phyloP scores from a whole-genome alignment of 2,888 invertebrate species.

The Calliphora vomitoria region DNA sequence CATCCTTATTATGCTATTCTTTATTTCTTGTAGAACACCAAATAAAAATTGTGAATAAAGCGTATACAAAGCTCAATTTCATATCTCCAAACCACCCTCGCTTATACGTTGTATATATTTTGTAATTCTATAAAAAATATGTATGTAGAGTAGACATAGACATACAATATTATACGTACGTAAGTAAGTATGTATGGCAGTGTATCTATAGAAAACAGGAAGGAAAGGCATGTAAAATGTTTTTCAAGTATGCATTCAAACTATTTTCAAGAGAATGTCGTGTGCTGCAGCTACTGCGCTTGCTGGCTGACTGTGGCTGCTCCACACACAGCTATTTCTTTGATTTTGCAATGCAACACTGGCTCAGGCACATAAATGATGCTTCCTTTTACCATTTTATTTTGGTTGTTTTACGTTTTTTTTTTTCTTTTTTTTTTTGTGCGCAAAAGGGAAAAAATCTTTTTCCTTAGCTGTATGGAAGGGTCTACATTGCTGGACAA shows the following conservation, averaged over 20 bases:
- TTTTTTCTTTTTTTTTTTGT: constrained; percentile 18
- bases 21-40: too few species aligned
- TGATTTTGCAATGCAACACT: constrained; percentile 50
- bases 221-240: constrained; percentile 72
- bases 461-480: constrained; percentile 31
- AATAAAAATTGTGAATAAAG: too few species aligned
- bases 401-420: constrained; percentile 43
- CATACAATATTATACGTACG: constrained; percentile 7
- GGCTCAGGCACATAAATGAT: constrained; percentile 37
- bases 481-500: constrained; percentile 58
- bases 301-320: constrained; percentile 8
- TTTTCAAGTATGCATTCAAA: constrained; percentile 72
- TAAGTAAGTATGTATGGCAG: neutral
- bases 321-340: constrained; percentile 11
- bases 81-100: constrained; percentile 7
- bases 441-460: constrained; percentile 56
- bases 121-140: constrained; percentile 47
- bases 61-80: too few species aligned
- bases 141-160: constrained; percentile 62
- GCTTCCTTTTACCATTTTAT: constrained; percentile 34
- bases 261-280: constrained; percentile 72
- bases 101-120: neutral
- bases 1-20: too few species aligned
- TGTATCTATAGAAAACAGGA: constrained; percentile 49
- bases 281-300: constrained; percentile 55